Conservation (phyloP, 2,888 invertebrate genomes). For the Metellina segmentata region DNA sequence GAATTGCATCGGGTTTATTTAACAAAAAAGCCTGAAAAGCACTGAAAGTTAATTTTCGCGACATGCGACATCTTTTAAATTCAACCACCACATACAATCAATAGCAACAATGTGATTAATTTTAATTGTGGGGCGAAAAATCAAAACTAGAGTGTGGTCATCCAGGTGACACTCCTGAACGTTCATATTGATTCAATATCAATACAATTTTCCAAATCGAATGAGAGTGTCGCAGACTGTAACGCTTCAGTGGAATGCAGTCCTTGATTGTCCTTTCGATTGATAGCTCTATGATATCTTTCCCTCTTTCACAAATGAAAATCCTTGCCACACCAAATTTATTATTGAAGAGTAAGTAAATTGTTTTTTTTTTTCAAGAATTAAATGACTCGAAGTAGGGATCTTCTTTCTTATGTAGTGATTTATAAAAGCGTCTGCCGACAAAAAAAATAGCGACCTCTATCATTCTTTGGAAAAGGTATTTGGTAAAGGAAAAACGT, state of each 20-base stretch:
- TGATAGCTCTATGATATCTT: constrained; percentile 32
- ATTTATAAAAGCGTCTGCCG: neutral
- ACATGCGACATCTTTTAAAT: too few species aligned
- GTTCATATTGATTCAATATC: constrained; percentile 31
- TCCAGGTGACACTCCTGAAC: too few species aligned
- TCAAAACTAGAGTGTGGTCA: neutral
- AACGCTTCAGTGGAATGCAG: constrained; percentile 42
- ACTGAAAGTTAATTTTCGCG: too few species aligned
- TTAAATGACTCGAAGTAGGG: neutral
- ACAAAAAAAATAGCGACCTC: too few species aligned
- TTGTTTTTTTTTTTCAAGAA: neutral
- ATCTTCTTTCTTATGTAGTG: neutral
- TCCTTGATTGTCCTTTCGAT: constrained; percentile 26
- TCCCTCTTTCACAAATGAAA: constrained; percentile 34
- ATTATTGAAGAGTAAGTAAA: constrained; percentile 10
- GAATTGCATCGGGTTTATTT: too few species aligned
- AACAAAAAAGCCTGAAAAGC: too few species aligned
- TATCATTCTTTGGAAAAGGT: too few species aligned
- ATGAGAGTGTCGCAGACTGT: constrained; percentile 37
- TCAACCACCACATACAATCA: too few species aligned
- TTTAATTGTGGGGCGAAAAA: neutral
- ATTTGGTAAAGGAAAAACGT: too few species aligned
- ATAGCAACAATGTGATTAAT: too few species aligned
- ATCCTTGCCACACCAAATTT: constrained; percentile 1
- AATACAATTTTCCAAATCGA: constrained; percentile 26